These are phyloP conservation scores for Erethizon dorsatum DNA, from an alignment of 2,797 vertebrate species.

Conservation along the genomic window DNA sequence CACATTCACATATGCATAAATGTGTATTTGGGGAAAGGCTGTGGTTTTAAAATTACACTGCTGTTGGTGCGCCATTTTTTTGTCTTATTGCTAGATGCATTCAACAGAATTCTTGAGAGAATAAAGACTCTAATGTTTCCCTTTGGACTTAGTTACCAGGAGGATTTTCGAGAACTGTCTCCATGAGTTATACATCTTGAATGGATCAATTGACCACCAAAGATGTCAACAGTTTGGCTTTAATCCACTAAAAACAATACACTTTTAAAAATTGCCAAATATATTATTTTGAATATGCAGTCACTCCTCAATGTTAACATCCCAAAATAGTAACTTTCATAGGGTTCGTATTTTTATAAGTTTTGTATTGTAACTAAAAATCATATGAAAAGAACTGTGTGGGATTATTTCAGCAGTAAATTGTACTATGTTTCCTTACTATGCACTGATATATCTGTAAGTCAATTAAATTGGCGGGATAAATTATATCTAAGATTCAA, in stretches of 20 bases:
- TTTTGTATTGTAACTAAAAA: slow-evolving; percentile 53
- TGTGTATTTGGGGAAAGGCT: slow-evolving; percentile 45
- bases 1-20: not conserved
- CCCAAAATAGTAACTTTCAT: slow-evolving; percentile 28
- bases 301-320: slow-evolving; percentile 34
- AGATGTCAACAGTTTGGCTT: slow-evolving; percentile 54
- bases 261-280: slow-evolving; percentile 14
- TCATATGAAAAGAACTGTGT: slow-evolving; percentile 9
- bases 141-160: slow-evolving; percentile 23
- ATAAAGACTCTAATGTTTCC: slow-evolving; percentile 36
- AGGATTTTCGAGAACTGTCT: slow-evolving; percentile 62
- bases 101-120: slow-evolving; percentile 26
- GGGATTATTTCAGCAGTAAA: slow-evolving; percentile 60
- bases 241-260: slow-evolving; percentile 21
- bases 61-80: slow-evolving; percentile 33
- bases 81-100: slow-evolving; percentile 4
- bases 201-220: slow-evolving; percentile 10
- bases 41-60: slow-evolving; percentile 54
- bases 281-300: slow-evolving; percentile 41
- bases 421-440: not conserved
- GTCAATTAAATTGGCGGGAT: slow-evolving; percentile 23
- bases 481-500: slow-evolving; percentile 33
- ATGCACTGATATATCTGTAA: not conserved
- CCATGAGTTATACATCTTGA: not conserved
- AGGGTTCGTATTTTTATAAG: slow-evolving; percentile 37